Base-by-base conservation (phyloP, 2,888 invertebrate species). In the Chromoteleia sp. region DNA sequence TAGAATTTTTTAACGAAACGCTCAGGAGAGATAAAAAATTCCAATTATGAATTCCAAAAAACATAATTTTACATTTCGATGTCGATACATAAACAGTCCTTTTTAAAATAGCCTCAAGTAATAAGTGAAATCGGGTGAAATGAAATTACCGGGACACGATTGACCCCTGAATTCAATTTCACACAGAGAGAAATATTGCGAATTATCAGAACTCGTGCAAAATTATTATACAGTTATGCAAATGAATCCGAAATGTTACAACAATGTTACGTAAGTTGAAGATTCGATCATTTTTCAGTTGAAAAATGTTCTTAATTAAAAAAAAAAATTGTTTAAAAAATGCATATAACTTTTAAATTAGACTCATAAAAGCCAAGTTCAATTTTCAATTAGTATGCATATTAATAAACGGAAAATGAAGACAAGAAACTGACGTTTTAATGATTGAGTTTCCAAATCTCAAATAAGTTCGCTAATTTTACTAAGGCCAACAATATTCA, bases 101-200 rank as follows among this genome's bases (percentile, higher is more conserved):
- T 30, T 33, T 36, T 36, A n/a, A 30, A 15, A 29, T 8, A 54
- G 33, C 17, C 21, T 10, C 21, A 10, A n/a, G 14, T 59, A 59
- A 43, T 36, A 43, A 43, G 59, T 43, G 59, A 59, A 59, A 43
- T 43, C 29, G 29, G 43, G 33, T 59, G 43, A 25, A 59, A 59
- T 29, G 15, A 43, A 59, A 59, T 59, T 59, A 29, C 17, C 54
- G 54, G 54, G 33, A 15, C 36, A 15, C 33, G 54, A 54, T 17
- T 50, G 50, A 29, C 50, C 50, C 7, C 56, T 36, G 17, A 2
- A 33, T 56, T 56, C 19, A 36, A 36, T 36, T 56, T 29, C 21
- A 33, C 56, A 56, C 56, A 0, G n/a, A 36, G 36, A 33, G 36
- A 36, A 36, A 56, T 56, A 56, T 36, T 36, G 36, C 56, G 56